A percentile compares a stretch with the other conserved stretches of the same genome.
phyloP scores from a whole-genome alignment of 2,113 vertebrate species.

The Blennius ocellaris region DNA sequence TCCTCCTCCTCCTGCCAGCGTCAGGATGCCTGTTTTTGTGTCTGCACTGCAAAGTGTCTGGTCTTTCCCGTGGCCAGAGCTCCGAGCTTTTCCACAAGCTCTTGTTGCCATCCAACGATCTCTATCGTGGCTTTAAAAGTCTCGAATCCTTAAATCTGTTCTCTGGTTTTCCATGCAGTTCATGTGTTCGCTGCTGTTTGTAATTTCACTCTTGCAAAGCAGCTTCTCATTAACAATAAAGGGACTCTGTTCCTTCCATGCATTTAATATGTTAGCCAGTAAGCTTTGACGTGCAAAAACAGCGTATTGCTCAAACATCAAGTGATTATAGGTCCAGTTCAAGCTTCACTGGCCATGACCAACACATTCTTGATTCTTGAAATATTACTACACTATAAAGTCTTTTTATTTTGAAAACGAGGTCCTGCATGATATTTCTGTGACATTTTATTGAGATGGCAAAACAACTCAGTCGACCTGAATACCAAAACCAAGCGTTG shows the following conservation, averaged over 20 bases:
- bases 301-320: constrained; percentile 7
- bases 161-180: too few species aligned
- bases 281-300: constrained; percentile 6
- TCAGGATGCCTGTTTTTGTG: constrained; percentile 23
- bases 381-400: too few species aligned
- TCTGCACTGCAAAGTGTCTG: constrained; percentile 23
- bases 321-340: neutral
- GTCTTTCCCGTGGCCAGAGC: constrained; percentile 9
- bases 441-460: too few species aligned
- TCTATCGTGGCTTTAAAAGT: neutral
- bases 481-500: too few species aligned
- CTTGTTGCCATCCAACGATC: neutral
- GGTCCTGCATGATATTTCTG: too few species aligned
- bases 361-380: too few species aligned
- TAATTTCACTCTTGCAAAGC: neutral
- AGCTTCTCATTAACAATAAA: neutral
- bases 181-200: too few species aligned
- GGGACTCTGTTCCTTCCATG: neutral
- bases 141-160: too few species aligned
- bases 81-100: neutral
- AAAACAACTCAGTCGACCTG: too few species aligned
- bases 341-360: neutral
- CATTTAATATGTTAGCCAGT: constrained; percentile 3
- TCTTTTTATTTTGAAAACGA: too few species aligned
- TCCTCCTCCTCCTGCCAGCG: too few species aligned